Evolutionary conservation across 2,113 vertebrate genomes (phyloP).

Genomic region (Otocyon megalotis): DNA sequence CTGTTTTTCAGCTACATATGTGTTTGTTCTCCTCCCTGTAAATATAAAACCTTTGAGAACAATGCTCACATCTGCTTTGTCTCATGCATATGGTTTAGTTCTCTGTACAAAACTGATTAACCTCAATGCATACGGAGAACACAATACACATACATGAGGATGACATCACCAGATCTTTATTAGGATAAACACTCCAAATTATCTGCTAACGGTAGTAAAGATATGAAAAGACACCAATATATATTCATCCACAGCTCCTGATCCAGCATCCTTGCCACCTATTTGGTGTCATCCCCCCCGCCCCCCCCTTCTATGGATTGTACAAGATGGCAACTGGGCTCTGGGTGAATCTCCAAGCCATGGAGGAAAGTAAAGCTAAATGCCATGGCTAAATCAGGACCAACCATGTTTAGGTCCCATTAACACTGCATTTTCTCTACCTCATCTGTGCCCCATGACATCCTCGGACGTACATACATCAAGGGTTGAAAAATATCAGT

Average conservation of each 20-base stretch:
- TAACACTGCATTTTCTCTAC: neutral
- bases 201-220: neutral
- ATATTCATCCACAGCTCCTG: neutral
- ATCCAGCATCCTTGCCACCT: neutral
- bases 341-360: neutral
- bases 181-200: neutral
- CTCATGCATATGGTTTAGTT: neutral
- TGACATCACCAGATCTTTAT: neutral
- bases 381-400: neutral
- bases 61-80: neutral
- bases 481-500: neutral
- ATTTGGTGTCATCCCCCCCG: neutral
- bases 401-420: neutral
- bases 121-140: neutral
- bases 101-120: neutral
- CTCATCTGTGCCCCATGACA: neutral
- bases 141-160: neutral
- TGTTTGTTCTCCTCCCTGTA: neutral
- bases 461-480: neutral
- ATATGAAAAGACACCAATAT: neutral
- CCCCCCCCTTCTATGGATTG: neutral
- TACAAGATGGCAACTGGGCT: neutral
- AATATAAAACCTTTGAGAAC: neutral
- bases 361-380: neutral
- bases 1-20: neutral